Percentiles rank a stretch among this genome's conserved stretches.
phyloP scores from a whole-genome alignment of 2,888 invertebrate genomes.

The Noctua fimbriata region DNA sequence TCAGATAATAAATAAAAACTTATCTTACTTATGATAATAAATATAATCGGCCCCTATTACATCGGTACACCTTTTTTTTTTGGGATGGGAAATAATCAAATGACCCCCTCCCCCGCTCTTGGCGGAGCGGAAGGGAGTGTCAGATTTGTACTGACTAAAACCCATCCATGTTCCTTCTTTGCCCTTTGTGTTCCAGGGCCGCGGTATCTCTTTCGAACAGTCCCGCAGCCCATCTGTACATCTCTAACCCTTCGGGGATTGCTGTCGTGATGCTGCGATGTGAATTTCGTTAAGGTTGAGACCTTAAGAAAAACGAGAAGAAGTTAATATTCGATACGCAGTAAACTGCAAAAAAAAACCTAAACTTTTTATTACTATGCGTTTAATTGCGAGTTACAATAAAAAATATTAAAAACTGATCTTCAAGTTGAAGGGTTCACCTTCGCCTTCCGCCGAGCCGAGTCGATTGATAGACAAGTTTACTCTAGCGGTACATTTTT shows the following conservation, averaged over 20 bases:
- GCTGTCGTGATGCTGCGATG: neutral
- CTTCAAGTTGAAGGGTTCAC: conserved; percentile 44
- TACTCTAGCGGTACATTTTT: conserved; percentile 3
- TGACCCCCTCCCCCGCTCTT: too few relatives aligned
- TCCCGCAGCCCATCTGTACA: too few relatives aligned
- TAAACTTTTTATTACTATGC: neutral
- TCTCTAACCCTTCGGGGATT: neutral
- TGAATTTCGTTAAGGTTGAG: neutral
- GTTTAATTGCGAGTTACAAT: conserved; percentile 9
- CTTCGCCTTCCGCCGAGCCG: conserved; percentile 50
- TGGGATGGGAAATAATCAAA: too few relatives aligned
- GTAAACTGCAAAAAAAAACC: neutral
- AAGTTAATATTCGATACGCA: neutral
- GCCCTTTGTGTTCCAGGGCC: too few relatives aligned
- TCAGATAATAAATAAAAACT: neutral
- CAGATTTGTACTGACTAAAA: too few relatives aligned
- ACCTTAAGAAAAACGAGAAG: neutral
- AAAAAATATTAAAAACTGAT: conserved; percentile 25
- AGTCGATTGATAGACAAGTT: conserved; percentile 10
- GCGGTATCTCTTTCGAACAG: too few relatives aligned
- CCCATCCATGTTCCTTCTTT: too few relatives aligned
- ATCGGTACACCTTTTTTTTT: too few relatives aligned
- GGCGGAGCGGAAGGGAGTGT: too few relatives aligned
- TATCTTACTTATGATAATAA: too few relatives aligned
- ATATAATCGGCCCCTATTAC: neutral